Conservation (phyloP, 37 sponge, comb jelly and placozoan species). For the Oopsacas minuta region DNA sequence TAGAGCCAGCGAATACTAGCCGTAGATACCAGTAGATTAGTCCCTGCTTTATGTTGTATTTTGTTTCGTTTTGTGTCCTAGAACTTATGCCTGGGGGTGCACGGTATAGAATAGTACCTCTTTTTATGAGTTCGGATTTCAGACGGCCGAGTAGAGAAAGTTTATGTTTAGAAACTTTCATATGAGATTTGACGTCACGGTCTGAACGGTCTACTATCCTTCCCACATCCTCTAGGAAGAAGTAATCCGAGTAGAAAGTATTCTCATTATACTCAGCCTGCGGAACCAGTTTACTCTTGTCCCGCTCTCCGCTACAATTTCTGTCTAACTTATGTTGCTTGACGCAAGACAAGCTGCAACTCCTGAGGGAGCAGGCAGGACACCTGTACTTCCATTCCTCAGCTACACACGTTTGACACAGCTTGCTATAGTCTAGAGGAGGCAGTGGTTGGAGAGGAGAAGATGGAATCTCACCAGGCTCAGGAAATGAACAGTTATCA, state of each 20-base stretch:
- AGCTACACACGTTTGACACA: background rate
- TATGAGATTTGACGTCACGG: background rate
- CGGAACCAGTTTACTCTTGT: background rate
- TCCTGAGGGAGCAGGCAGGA: background rate
- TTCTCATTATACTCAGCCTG: background rate
- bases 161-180: background rate
- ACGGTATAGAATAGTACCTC: background rate
- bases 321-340: background rate
- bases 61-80: background rate
- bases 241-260: slow-evolving; percentile 13
- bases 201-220: background rate
- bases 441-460: background rate
- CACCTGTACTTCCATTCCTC: background rate
- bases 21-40: background rate
- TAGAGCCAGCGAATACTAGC: background rate
- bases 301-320: background rate
- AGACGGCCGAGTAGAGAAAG: background rate
- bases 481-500: background rate
- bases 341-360: background rate
- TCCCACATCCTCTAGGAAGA: background rate
- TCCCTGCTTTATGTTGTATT: background rate
- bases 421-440: background rate
- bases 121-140: background rate
- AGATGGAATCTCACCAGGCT: background rate
- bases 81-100: background rate